Evolutionary conservation across 2,888 invertebrate species (phyloP).

Genomic region (Drosophila greeni): DNA sequence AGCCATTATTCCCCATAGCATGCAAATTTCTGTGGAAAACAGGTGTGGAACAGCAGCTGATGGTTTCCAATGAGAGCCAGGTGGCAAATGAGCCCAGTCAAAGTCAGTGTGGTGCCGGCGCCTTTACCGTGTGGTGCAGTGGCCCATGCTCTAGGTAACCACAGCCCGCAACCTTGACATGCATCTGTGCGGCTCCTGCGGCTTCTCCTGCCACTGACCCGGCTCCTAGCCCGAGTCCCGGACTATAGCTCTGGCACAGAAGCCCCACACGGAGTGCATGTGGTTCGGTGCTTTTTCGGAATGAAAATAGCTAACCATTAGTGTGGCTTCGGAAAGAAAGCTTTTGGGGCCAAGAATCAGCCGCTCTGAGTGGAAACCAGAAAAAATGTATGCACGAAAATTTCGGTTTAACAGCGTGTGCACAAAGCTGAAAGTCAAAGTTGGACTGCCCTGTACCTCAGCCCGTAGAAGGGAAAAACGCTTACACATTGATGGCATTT

Average conservation of each 20-base stretch:
- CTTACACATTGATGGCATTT: slow-evolving; percentile 51
- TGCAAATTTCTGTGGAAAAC: slow-evolving; percentile 22
- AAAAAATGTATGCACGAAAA: slow-evolving; percentile 19
- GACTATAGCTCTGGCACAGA: slow-evolving; percentile 5
- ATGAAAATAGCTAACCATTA: slow-evolving; percentile 44
- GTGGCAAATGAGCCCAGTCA: slow-evolving; percentile 37
- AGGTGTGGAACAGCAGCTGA: not conserved
- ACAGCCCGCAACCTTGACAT: slow-evolving; percentile 70
- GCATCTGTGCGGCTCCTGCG: slow-evolving; percentile 63
- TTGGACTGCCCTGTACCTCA: slow-evolving; percentile 26
- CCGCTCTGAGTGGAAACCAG: slow-evolving; percentile 1
- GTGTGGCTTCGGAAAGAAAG: slow-evolving; percentile 55
- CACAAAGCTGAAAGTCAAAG: slow-evolving; percentile 43
- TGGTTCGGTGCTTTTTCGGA: slow-evolving; percentile 3
- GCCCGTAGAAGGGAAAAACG: slow-evolving; percentile 36
- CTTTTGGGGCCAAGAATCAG: slow-evolving; percentile 22
- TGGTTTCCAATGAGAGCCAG: slow-evolving; percentile 13
- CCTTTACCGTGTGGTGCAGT: slow-evolving; percentile 32
- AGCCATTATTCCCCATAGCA: slow-evolving; percentile 12
- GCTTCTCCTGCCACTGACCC: slow-evolving; percentile 22
- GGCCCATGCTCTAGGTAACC: slow-evolving; percentile 43
- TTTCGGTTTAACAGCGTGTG: slow-evolving; percentile 28
- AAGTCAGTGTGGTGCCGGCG: slow-evolving; percentile 57
- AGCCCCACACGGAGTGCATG: slow-evolving; percentile 10
- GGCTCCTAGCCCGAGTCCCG: slow-evolving; percentile 8